Base-by-base conservation (phyloP, 2,888 invertebrate genomes). In the Cheiracanthium punctorium region DNA sequence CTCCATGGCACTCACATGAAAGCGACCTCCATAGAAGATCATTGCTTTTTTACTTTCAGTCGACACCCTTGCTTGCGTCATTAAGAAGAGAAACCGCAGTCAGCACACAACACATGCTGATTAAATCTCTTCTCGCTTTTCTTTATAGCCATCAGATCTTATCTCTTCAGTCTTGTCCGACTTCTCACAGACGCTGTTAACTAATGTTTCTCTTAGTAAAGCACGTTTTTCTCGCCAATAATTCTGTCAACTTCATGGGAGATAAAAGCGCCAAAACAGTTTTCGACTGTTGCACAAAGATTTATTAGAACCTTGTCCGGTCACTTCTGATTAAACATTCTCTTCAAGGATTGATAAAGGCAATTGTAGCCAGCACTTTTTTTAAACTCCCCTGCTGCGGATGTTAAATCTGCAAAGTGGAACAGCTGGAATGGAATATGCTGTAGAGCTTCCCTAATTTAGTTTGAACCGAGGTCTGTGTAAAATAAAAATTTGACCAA, bases 1-100 rank as follows among this genome's bases (percentile, higher is more conserved):
- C 77, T 77, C 17, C 67, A 73, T 43, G 48, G 72, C 65, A 64
- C 65, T 82, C 82, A 82, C 82, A 75, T 64, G 29, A 73, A 67
- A 20, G 37, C 77, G 82, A 84, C 82, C 82, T 77, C 82, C 82
- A 77, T 77, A 52, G 82, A 84, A 72, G 82, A 77, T 28, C 12
- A 33, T 67, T 33, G 52, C 79, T 71, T 80, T 82, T 72, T 74
- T 65, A 33, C 73, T 81, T 74, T 75, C 58, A 70, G 29, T 70
- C 76, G 72, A 73, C 77, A 82, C 82, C 77, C 72, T 33, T 43
- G 75, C 70, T 71, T 71, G 33, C 24, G 71, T 71, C 76, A 82
- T 77, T 82, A 82, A 82, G 48, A 43, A 67, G 72, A 48, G 71
- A 77, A 82, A 82, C 77, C 82, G 67, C 82, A 72, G 43, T 33